Evolutionary conservation across 1,140 invertebrate species (phyloP).

Genomic region (Macrosteles quadrilineatus): DNA sequence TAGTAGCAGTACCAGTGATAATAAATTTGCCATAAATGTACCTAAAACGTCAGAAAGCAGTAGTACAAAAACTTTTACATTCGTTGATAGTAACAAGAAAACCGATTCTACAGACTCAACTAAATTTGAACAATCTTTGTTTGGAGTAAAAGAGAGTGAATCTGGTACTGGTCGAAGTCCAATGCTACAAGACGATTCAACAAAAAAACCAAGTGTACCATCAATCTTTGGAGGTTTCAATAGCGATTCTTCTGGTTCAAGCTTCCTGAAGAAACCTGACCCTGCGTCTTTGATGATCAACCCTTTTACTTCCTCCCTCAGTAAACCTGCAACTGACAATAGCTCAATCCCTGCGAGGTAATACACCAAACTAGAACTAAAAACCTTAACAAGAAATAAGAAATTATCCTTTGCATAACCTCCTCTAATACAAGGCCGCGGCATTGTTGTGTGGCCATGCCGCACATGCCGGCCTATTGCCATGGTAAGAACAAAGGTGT

Average conservation of each 20-base stretch:
- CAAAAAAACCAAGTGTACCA: constrained; percentile 3
- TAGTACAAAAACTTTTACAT: background rate
- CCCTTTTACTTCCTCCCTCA: constrained; percentile 13
- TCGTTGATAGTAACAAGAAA: too few relatives aligned
- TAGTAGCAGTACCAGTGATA: background rate
- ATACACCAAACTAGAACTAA: too few relatives aligned
- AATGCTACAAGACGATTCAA: background rate
- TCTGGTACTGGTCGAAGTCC: constrained; percentile 4
- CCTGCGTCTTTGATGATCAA: constrained; percentile 28
- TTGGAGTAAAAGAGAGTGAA: constrained; percentile 1
- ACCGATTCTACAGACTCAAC: too few relatives aligned
- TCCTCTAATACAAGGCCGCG: too few relatives aligned
- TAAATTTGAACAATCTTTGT: background rate
- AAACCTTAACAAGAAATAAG: too few relatives aligned
- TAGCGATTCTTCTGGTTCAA: constrained; percentile 19
- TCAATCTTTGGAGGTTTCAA: constrained; percentile 46
- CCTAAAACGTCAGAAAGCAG: background rate
- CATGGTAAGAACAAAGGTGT: too few relatives aligned
- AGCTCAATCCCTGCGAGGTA: too few relatives aligned
- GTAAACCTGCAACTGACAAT: constrained; percentile 1
- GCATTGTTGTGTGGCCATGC: too few relatives aligned
- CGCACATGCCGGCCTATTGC: too few relatives aligned
- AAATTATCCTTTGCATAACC: too few relatives aligned
- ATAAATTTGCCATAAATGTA: constrained; percentile 10
- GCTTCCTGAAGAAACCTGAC: constrained; percentile 27